Base-by-base conservation (phyloP, 2,797 vertebrate species). In the Xenopus petersii region DNA sequence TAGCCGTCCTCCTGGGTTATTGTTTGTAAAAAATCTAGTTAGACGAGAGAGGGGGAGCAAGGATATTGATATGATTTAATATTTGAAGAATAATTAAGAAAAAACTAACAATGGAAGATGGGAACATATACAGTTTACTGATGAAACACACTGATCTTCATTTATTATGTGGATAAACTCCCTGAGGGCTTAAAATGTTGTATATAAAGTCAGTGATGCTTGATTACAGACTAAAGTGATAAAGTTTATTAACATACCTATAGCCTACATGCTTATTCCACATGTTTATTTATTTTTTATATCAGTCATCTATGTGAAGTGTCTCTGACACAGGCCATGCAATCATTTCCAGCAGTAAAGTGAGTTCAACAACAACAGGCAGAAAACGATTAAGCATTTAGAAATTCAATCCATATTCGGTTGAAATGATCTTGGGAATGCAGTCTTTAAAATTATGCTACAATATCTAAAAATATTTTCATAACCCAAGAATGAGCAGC, bases 401-500 rank as follows among this genome's bases (percentile, higher is more conserved):
- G 77, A 79, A 79, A 74, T 79, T 70, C 77, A 70, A 79, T 79
- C 71, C 77, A 74, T 71, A 74, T 74, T 70, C 67, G 74, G 77
- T 61, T 21, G 77, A 74, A 79, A 79, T 79, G 77, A 79, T 79
- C 67, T 74, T 70, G 77, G 77, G 77, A 74, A 79, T 79, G 77
- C 77, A 66, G 77, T 70, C 70, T 79, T 79, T 74, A 74, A 79
- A 71, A 79, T 79, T 79, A 74, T 73, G 54, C 66, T 65, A 65
- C 67, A 74, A 74, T 74, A 79, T 74, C 77, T 79, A 74, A 74
- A 56, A 74, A 79, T 79, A 79, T 79, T 79, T 79, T 79, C 77
- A 79, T 79, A 74, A 79, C 77, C 71, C 65, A 79, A 79, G 71
- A 74, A 74, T 79, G 77, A 79, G 67, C 67, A 60, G 67, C 71